These are phyloP conservation scores for Amazona ochrocephala DNA, from an alignment of 2,797 vertebrate genomes.

Conservation along the genomic window DNA sequence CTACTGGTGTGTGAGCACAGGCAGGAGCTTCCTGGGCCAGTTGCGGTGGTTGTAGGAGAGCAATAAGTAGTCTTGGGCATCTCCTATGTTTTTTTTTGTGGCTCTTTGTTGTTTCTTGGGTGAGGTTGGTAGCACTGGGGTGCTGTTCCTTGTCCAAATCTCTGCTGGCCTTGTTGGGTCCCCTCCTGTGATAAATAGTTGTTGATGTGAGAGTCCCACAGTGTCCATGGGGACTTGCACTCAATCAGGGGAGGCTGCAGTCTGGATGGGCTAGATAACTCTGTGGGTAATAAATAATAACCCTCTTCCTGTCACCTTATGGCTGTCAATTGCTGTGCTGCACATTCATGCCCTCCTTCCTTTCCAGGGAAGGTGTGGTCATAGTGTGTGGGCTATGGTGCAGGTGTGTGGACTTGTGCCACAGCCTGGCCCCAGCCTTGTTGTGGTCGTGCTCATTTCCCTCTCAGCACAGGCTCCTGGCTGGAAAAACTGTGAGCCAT, in stretches of 20 bases:
- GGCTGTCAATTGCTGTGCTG: neutral
- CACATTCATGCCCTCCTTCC: neutral
- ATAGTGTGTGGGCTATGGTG: no score
- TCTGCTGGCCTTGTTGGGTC: neutral
- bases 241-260: neutral
- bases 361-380: neutral
- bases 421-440: fast-evolving
- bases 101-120: neutral
- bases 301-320: neutral
- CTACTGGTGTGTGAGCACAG: neutral
- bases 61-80: neutral
- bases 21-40: neutral
- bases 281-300: fast-evolving
- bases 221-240: neutral
- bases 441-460: neutral
- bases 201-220: fast-evolving
- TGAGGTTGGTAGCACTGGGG: neutral
- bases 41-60: neutral
- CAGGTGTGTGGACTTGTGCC: neutral
- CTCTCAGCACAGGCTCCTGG: fast-evolving
- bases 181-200: neutral
- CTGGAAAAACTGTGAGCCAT: neutral
- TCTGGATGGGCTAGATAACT: fast-evolving
- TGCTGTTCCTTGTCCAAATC: neutral
- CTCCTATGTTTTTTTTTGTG: neutral